Conservation (phyloP, 2,113 vertebrate species). For the Limnothrissa miodon region DNA sequence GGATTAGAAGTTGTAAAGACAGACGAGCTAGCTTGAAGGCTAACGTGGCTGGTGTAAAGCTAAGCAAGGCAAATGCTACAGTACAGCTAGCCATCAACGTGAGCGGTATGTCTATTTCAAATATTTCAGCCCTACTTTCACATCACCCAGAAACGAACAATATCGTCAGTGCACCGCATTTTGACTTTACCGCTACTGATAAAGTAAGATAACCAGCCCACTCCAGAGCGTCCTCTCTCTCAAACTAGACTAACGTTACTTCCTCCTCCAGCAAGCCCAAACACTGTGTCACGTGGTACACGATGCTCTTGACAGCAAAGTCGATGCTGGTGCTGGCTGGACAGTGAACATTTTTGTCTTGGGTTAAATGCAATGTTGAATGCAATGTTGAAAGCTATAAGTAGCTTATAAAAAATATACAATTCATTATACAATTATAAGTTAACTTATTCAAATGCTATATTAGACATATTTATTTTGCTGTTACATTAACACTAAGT, state of each 20-base stretch:
- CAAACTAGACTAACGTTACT: neutral
- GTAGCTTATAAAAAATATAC: no score
- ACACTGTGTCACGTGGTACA: slow-evolving; percentile 11
- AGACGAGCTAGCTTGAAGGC: neutral
- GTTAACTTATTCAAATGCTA: neutral
- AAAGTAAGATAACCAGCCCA: neutral
- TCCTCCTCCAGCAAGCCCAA: neutral
- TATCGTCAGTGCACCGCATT: neutral
- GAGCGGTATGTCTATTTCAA: neutral
- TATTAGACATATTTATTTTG: neutral
- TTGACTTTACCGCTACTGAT: neutral
- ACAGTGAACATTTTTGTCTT: neutral
- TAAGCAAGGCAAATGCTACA: neutral
- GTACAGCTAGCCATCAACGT: neutral
- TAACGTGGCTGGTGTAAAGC: neutral
- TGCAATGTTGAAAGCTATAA: neutral
- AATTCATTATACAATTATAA: no score
- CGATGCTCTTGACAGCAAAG: neutral
- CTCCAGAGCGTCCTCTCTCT: neutral
- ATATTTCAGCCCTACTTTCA: neutral
- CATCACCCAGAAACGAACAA: neutral
- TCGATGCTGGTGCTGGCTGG: neutral
- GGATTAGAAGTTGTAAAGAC: neutral
- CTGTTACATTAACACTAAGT: neutral
- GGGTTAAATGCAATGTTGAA: no score